A percentile compares a stretch with the other conserved stretches of the same genome.
Evolutionary conservation across 1,140 invertebrate genomes (phyloP).

Genomic region (Drosophila hydei): DNA sequence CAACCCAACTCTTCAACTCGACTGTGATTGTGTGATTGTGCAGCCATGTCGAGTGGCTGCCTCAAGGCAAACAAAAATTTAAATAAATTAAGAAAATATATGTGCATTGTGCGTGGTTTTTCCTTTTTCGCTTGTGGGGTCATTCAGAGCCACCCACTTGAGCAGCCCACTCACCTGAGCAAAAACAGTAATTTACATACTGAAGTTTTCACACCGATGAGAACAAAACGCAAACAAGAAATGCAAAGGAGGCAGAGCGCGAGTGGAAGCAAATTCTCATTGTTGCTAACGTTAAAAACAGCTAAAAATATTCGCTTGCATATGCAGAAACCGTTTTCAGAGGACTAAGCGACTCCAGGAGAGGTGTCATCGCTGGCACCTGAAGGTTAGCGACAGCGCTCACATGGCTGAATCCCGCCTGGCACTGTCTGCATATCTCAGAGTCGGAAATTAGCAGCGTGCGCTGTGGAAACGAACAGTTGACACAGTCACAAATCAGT

Average conservation of each 20-base stretch:
- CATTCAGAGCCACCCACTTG: not conserved
- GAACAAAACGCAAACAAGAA: conserved; percentile 51
- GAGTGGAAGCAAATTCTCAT: conserved; percentile 34
- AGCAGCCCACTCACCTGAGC: conserved; percentile 11
- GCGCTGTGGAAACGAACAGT: conserved; percentile 30
- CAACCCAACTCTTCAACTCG: not conserved
- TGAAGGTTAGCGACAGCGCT: conserved; percentile 22
- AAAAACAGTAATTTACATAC: conserved; percentile 65
- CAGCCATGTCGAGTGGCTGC: conserved; percentile 3
- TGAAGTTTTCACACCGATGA: conserved; percentile 61
- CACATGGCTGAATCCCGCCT: conserved; percentile 32
- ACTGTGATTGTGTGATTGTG: conserved; percentile 10
- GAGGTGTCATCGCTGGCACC: conserved; percentile 23
- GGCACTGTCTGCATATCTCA: conserved; percentile 18
- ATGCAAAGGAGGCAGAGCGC: conserved; percentile 14
- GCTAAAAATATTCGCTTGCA: conserved; percentile 55
- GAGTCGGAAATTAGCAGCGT: conserved; percentile 51
- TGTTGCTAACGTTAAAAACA: conserved; percentile 24
- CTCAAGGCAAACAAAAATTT: conserved; percentile 15
- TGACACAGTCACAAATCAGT: conserved; percentile 42
- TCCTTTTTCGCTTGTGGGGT: conserved; percentile 15
- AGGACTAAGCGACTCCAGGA: conserved; percentile 5
- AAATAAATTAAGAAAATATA: conserved; percentile 45
- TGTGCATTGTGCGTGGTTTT: conserved; percentile 3
- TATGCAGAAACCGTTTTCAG: conserved; percentile 51